Evolutionary conservation across 2,797 vertebrate species (phyloP).

Genomic region (Mus minutoides): DNA sequence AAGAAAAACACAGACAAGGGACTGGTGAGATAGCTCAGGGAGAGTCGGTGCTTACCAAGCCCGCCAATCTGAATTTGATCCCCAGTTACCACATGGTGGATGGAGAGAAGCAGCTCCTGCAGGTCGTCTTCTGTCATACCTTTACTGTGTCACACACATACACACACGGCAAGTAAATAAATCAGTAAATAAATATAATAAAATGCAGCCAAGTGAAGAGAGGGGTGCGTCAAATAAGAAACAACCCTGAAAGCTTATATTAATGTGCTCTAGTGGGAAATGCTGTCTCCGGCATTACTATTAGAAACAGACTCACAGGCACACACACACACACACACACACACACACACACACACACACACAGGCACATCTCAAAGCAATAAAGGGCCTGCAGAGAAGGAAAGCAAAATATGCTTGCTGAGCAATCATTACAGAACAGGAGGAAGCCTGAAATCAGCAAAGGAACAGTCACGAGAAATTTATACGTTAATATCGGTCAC

Average conservation of each 20-base stretch:
- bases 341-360: background rate
- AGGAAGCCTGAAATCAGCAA: constrained; percentile 70
- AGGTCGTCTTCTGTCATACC: too few species aligned
- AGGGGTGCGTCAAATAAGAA: constrained; percentile 20
- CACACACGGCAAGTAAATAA: background rate
- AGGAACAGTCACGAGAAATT: constrained; percentile 72
- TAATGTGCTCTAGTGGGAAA: constrained; percentile 60
- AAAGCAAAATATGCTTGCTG: constrained; percentile 70
- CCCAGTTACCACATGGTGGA: background rate
- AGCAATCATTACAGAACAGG: constrained; percentile 63
- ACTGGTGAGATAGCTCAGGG: background rate
- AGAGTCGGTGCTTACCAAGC: background rate
- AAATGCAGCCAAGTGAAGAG: background rate
- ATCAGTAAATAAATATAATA: background rate
- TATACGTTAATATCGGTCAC: constrained; percentile 76
- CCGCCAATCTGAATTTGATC: background rate
- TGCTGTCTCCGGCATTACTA: background rate
- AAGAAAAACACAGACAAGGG: constrained; percentile 32
- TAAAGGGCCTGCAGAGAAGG: constrained; percentile 74
- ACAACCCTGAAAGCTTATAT: background rate
- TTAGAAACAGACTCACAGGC: background rate
- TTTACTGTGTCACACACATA: background rate
- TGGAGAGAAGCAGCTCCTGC: background rate
- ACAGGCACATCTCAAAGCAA: constrained; percentile 59
- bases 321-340: background rate